A percentile compares a stretch with the other conserved stretches of the same genome.
Conservation (phyloP, 1,140 invertebrate genomes). For the Euglossa dilemma region DNA sequence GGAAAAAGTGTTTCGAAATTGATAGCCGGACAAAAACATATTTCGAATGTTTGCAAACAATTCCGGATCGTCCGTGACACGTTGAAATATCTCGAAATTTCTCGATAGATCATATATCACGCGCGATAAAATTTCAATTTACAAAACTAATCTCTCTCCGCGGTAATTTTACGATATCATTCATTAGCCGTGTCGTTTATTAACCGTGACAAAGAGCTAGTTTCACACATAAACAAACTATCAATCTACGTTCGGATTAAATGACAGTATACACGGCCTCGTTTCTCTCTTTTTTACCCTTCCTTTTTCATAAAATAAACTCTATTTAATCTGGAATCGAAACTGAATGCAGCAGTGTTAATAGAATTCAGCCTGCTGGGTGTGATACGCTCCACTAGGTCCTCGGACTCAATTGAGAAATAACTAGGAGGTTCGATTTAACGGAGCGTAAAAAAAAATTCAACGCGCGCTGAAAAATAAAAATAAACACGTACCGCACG, state of each 20-base stretch:
- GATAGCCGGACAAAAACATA: not conserved
- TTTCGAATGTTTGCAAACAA: not conserved
- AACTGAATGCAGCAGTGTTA: constrained; percentile 54
- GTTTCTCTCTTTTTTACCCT: too few species aligned
- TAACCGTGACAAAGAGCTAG: too few species aligned
- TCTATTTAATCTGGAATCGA: constrained; percentile 54
- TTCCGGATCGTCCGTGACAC: not conserved
- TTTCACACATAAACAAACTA: constrained; percentile 33
- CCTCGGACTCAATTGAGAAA: constrained; percentile 31
- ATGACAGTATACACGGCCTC: not conserved
- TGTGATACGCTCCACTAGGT: constrained; percentile 35
- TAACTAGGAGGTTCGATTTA: constrained; percentile 46
- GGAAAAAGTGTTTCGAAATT: not conserved
- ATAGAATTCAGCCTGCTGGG: constrained; percentile 49
- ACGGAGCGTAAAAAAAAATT: constrained; percentile 34
- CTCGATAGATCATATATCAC: too few species aligned
- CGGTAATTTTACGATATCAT: not conserved
- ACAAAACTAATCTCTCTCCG: not conserved
- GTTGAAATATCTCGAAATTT: too few species aligned
- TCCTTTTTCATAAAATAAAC: constrained; percentile 57
- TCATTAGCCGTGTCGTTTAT: not conserved
- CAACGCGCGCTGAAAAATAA: not conserved
- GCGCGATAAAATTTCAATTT: not conserved
- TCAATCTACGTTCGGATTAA: constrained; percentile 2
- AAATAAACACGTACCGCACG: not conserved